Evolutionary conservation across 1,140 invertebrate genomes (phyloP), one percentile per base, ranked within the genome.

Genomic region (Rhyzopertha dominica): DNA sequence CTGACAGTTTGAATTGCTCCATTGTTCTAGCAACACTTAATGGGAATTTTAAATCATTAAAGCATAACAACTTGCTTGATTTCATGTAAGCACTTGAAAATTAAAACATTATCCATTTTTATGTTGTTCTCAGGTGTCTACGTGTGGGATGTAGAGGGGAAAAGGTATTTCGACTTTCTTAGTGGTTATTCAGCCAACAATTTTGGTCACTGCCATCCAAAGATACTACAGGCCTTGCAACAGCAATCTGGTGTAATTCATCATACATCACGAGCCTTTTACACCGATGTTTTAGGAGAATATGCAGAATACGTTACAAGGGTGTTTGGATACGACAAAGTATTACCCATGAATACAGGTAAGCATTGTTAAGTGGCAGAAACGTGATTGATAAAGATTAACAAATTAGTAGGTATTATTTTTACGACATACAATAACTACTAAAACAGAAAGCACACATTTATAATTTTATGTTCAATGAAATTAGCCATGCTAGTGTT

Each of bases 101-200:
- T 17, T 16, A 28, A 29, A 41, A 4, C 12, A 7, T 17, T 20
- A 19, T 20, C 5, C n/a, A 4, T 17, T 25, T 39, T 25, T 19
- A 5, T 39, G 13, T 34, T 30, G 10, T 14, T 49, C 50, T 29
- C 58, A 90, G 89, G 91, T 55, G 80, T 93, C 5, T 87, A 79
- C 62, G 82, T 98, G 37, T 98, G 93, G 92, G 96, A 99, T 66
- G 86, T 97, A 0, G 95, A 98, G 63, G 94, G 92, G 1, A 91
- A 89, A 60, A 78, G 79, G 35, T 99, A 98, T 65, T 96, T 81
- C 57, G 96, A 99, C 66, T 99, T 96, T 66, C 70, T 98, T 2
- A 95, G 90, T 61, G 95, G 93, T 5, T 98, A 98, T 71, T 96
- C 93, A 32, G 93, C 96, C 0, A 90, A 98, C 3, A 99, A 99